Base-by-base conservation (phyloP, 2,113 vertebrate species). In the Glaucidium brasilianum region DNA sequence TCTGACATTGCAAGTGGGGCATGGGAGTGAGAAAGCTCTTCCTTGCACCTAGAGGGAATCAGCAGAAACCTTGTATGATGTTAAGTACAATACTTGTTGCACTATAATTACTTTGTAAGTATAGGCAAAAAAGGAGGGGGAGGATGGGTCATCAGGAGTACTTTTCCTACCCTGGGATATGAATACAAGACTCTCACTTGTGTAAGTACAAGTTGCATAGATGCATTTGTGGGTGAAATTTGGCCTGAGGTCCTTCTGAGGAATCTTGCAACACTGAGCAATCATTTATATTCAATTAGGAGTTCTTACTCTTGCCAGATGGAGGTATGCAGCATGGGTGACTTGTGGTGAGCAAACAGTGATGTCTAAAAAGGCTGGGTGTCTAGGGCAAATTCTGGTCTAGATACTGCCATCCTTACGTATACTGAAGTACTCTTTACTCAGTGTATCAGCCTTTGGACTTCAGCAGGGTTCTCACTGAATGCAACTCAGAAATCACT, bases 111-210 rank as follows among this genome's bases (percentile, higher is more conserved):
- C 75, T 86, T 64, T 25, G 43, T 73, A 87, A 95, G 80, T 29
- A 53, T 23, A 72, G 87, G 73, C 47, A 69, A 75, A 25, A 62
- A 93, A 27, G 72, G 64, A 71, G 68, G 37, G 39, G 66, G 27
- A 85, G 84, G 71, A 23, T 82, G 60, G 80, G 69, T 92, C 80
- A 79, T 47, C n/a, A n/a, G 49, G 50, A 96, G 69, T 95, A 62
- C 69, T 96, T 96, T 95, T 95, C 66, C 82, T 96, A 90, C 95
- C 96, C 63, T 96, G 85, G 95, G 89, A 82, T 95, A 94, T 72
- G 77, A 95, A 95, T 86, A 87, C 58, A 37, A 35, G 66, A n/a
- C 83, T 93, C 66, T 85, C 5, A 12, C 45, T 92, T 94, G 66
- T 94, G 82, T 91, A 96, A 93, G 67, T 88, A 77, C 67, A 12